Conservation (phyloP, 2,797 vertebrate species). For the Tangara arthus region DNA sequence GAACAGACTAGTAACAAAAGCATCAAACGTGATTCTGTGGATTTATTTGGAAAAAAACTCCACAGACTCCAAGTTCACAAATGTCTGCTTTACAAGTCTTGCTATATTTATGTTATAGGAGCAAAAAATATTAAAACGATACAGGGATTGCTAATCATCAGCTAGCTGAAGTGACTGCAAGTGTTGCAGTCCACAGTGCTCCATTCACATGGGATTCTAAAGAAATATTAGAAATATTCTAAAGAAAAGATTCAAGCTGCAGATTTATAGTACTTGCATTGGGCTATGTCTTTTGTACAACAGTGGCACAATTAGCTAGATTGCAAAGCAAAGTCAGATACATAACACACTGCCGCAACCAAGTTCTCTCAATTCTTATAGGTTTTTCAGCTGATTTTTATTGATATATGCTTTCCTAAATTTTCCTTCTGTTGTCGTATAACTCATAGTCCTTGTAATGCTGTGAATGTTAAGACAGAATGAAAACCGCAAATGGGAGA, state of each 20-base stretch:
- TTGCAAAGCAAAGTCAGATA: neutral
- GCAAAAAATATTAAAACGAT: neutral
- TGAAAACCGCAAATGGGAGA: too few relatives aligned
- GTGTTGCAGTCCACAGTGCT: neutral
- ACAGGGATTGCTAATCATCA: neutral
- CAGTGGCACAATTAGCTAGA: neutral
- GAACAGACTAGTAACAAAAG: neutral
- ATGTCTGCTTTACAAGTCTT: neutral
- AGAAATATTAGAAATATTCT: neutral
- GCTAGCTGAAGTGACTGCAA: neutral
- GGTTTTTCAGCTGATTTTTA: neutral
- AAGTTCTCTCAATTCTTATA: neutral
- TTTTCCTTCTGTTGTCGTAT: neutral
- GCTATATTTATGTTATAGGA: neutral
- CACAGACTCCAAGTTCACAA: neutral
- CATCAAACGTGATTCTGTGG: neutral
- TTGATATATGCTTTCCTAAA: neutral
- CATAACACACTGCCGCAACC: fast-evolving
- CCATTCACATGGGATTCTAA: neutral
- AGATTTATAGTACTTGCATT: neutral
- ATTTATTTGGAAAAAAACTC: neutral
- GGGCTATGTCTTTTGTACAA: neutral
- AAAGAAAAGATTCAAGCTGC: neutral
- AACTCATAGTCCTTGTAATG: neutral
- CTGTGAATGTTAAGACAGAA: too few relatives aligned